Base-by-base conservation (phyloP, 1,140 invertebrate species). In the Aphelenchoides avenae region DNA sequence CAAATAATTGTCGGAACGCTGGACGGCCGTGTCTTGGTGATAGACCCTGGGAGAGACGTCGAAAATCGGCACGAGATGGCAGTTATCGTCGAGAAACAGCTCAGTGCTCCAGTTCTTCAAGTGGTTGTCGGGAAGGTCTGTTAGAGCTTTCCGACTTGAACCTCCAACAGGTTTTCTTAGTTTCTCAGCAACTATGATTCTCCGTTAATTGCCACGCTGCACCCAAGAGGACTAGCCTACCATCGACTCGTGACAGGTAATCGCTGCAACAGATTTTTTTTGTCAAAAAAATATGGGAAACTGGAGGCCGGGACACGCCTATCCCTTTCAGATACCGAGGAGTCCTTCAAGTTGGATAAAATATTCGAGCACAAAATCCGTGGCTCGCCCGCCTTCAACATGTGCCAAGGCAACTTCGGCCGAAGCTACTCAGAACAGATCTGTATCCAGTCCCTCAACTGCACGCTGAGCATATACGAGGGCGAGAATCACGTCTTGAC, bases 331-430 rank as follows among this genome's bases (percentile, higher is more conserved):
- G 64, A 36, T 26, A 48, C 47, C 9, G 39, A 44, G 18, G 64
- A 71, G 22, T 68, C 43, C 7, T 68, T 43, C 39, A 55, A 26
- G 18, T 39, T 68, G 20, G 65, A 68, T n/a, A 62, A 55, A 37
- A 50, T 68, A 22, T 66, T 71, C 39, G 68, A 71, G 42, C 65
- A 68, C 39, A 33, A 43, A 57, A 39, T 68, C 9, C 56, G 33
- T 13, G 61, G 49, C 6, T 20, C 30, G 11, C 41, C 68, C 13
- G 68, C 65, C 6, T 68, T 50, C 36, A 68, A 71, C 37, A 68
- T 68, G 54, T 67, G 64, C 30, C 53, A 37, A 33, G 63, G 67
- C n/a, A 29, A 51, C 24, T 63, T 58, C 43, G 62, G 46, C 7
- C 31, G 41, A 27, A 46, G 49, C 9, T 22, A 42, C 20, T 40